Evolutionary conservation across 1,140 invertebrate genomes (phyloP).

Genomic region (Drosophila pallidifrons): DNA sequence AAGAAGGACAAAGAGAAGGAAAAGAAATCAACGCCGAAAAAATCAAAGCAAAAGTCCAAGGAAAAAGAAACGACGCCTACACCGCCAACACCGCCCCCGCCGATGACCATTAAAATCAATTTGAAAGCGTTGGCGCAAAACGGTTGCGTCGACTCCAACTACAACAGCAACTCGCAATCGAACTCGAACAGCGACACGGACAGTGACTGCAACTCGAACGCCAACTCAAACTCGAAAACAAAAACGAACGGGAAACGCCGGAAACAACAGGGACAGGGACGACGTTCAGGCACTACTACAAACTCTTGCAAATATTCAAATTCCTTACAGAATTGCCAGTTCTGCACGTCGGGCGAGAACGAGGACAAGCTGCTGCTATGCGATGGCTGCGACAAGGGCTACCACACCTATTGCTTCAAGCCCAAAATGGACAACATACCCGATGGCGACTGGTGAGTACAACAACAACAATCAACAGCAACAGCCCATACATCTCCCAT

Average conservation of each 20-base stretch:
- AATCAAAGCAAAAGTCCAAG: slow-evolving; percentile 32
- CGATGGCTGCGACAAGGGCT: slow-evolving; percentile 98
- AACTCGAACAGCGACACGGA: slow-evolving; percentile 12
- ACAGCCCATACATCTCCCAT: background rate
- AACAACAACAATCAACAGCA: background rate
- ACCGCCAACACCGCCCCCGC: background rate
- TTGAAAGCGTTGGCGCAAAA: slow-evolving; percentile 55
- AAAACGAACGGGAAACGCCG: slow-evolving; percentile 20
- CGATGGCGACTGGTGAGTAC: slow-evolving; percentile 96
- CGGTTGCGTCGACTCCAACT: slow-evolving; percentile 21
- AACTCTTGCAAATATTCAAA: slow-evolving; percentile 82
- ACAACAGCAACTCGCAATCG: slow-evolving; percentile 1
- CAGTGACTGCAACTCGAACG: slow-evolving; percentile 46
- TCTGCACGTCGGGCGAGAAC: slow-evolving; percentile 97
- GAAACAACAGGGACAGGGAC: slow-evolving; percentile 46
- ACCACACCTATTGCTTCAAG: slow-evolving; percentile 99
- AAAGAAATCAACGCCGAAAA: slow-evolving; percentile 30
- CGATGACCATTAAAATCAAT: slow-evolving; percentile 72
- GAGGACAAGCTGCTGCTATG: slow-evolving; percentile 97
- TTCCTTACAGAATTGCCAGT: slow-evolving; percentile 96
- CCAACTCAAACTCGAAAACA: slow-evolving; percentile 42
- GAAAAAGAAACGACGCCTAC: background rate
- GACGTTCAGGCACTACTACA: slow-evolving; percentile 74
- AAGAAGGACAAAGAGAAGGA: slow-evolving; percentile 36
- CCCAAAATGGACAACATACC: slow-evolving; percentile 98